phyloP scores from a whole-genome alignment of 2,888 invertebrate species.

The Tipula vernalis region DNA sequence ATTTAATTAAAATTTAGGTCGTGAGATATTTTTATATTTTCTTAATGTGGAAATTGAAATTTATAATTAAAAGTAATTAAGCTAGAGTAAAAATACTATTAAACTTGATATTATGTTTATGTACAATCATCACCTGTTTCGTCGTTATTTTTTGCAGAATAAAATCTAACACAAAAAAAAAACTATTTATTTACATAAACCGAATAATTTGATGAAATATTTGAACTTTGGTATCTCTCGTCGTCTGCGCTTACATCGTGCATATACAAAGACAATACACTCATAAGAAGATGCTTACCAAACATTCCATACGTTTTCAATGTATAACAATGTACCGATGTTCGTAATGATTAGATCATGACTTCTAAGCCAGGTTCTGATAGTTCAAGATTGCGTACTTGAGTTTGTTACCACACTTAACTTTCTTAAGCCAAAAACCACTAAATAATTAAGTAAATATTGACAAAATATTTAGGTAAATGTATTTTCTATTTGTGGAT shows the following conservation, averaged over 20 bases:
- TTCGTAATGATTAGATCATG: background rate
- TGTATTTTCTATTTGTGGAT: background rate
- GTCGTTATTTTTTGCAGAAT: background rate
- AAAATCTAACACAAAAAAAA: background rate
- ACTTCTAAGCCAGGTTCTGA: background rate
- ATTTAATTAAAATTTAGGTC: background rate
- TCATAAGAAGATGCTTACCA: too few species aligned
- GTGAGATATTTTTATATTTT: background rate
- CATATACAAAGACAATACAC: background rate
- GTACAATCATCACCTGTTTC: background rate
- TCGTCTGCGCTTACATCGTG: background rate
- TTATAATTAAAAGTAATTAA: background rate
- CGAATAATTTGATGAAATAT: background rate
- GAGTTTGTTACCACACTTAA: background rate
- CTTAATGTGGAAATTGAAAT: background rate
- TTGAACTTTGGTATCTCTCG: background rate
- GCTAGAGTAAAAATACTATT: background rate
- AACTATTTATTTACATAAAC: background rate
- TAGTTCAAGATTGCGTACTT: background rate
- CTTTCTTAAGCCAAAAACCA: background rate
- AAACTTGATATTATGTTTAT: too few species aligned
- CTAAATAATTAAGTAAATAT: background rate
- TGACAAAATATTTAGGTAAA: background rate
- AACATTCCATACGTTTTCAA: background rate
- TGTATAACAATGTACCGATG: background rate